Conservation (phyloP, 2,113 vertebrate species). For the Callithrix jacchus region DNA sequence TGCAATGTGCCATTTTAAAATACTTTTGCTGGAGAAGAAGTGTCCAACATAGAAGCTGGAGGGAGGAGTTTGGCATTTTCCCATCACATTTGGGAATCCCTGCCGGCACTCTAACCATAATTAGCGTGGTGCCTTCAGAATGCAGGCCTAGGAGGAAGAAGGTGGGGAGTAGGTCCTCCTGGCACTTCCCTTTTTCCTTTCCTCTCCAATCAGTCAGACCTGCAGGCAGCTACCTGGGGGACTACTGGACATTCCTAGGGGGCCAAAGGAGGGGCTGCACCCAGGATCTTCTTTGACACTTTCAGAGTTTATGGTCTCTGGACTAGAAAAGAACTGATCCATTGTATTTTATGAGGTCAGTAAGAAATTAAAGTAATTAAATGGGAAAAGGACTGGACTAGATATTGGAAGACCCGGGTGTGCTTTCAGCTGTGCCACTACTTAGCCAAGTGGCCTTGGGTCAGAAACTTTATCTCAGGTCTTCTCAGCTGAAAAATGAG, state of each 20-base stretch:
- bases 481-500: constrained; percentile 13
- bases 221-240: not conserved
- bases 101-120: constrained; percentile 17
- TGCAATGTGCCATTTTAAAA: constrained; percentile 1
- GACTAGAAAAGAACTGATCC: not conserved
- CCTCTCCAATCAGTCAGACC: not conserved
- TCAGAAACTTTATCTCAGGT: not conserved
- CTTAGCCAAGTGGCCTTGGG: not conserved
- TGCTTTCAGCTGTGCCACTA: not conserved
- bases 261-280: not conserved
- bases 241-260: not conserved
- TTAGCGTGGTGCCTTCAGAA: constrained; percentile 24
- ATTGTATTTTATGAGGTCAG: constrained; percentile 56
- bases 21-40: not conserved
- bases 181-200: not conserved
- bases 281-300: not conserved
- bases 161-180: not conserved
- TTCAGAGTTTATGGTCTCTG: constrained; percentile 12
- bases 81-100: constrained; percentile 20
- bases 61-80: not conserved
- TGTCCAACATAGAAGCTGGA: not conserved
- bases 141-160: not conserved
- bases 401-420: not conserved
- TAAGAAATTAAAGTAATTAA: constrained; percentile 57
- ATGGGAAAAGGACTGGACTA: not conserved